A percentile compares a stretch with the other conserved stretches of the same genome.
Conservation (phyloP, 2,113 vertebrate species). For the Lontra canadensis region DNA sequence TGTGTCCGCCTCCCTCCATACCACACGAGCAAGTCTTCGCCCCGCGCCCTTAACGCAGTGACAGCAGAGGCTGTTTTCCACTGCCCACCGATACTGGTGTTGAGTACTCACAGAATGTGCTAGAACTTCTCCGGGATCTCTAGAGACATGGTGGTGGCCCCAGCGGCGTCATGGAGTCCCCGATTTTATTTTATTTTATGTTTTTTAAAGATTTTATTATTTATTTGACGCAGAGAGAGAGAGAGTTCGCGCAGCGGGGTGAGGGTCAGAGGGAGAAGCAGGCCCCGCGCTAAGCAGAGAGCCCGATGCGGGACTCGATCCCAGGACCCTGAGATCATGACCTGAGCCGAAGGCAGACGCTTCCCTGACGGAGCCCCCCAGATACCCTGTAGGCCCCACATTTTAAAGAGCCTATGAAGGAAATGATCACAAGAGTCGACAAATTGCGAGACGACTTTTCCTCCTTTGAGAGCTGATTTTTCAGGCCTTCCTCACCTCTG, state of each 20-base stretch:
- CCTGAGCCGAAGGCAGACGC: no score
- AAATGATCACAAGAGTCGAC: background rate
- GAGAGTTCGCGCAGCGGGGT: no score
- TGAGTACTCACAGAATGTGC: background rate
- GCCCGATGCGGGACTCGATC: no score
- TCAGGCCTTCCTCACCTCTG: fast-evolving
- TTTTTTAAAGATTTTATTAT: no score
- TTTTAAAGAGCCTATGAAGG: background rate
- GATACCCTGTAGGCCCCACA: background rate
- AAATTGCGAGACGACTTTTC: fast-evolving
- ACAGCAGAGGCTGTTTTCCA: background rate
- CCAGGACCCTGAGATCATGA: no score
- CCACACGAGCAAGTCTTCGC: background rate
- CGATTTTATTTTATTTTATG: no score
- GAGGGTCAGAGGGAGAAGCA: no score
- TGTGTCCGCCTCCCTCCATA: background rate
- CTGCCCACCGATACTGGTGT: background rate
- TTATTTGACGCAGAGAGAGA: no score
- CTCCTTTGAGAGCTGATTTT: background rate
- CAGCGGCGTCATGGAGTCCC: background rate
- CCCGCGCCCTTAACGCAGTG: background rate
- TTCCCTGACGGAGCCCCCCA: no score
- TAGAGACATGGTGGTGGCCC: background rate
- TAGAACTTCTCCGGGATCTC: background rate
- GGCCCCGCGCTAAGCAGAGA: no score